Evolutionary conservation across 1,140 invertebrate genomes (phyloP), one percentile per base, ranked within the genome.

Genomic region (Panagrolaimus sp.): DNA sequence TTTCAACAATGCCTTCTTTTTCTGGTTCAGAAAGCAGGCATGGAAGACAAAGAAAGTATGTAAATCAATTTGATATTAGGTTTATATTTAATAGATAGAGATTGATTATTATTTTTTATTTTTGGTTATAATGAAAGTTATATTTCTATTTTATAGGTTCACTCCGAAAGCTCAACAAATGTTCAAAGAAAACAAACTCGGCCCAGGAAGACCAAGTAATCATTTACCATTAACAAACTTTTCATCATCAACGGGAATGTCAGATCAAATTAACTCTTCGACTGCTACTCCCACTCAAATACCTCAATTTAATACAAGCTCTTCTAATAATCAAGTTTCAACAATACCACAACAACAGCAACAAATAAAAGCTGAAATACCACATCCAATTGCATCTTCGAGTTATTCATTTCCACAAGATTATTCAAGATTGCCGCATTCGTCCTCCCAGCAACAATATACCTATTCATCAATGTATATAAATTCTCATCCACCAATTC

Each of bases 101-200:
- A n/a, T n/a, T n/a, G n/a, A n/a, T n/a, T n/a, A n/a, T n/a, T 38
- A 38, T 38, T 92, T 38, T 2, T 38, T 4, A n/a, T 25, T 23
- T 64, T 45, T 25, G 25, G 4, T 62, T 1, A 14, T n/a, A 9
- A 14, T 68, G 5, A n/a, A n/a, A 5, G 25, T 13, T 69, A 9
- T 68, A n/a, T 16, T 69, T 7, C 8, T 16, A 68, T 69, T n/a
- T n/a, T 53, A 46, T 16, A 70, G 69, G 69, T 61, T 75, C 27
- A 75, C 74, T 3, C 66, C 66, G 7, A 51, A 69, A 42, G 74
- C 74, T 5, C 74, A 75, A 51, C 74, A 75, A 44, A 75, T 75
- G 74, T 72, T 75, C 47, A 69, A 71, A 20, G 51, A 44, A 1
- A 46, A 43, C 25, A 9, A 13, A 38, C 2, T 38, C n/a, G 23